Evolutionary conservation across 2,113 vertebrate species (phyloP), one percentile per base, ranked within the genome.

Genomic region (Gallinago jamesoni): DNA sequence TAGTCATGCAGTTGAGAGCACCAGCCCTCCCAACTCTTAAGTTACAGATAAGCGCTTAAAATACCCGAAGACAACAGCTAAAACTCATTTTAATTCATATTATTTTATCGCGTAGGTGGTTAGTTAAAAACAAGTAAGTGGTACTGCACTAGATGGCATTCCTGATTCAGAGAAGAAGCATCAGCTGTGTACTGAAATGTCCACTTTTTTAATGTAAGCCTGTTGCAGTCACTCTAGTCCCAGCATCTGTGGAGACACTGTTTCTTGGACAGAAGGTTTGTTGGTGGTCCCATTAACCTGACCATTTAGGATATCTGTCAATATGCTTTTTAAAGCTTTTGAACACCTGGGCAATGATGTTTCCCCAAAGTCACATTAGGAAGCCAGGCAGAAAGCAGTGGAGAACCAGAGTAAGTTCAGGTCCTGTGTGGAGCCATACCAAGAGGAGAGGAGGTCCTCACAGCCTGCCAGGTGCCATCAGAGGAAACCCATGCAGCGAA

Each of bases 361-460:
- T 56, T 30, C 28, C 24, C 64, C 55, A 17, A 30, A 68, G 33
- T 25, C 68, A 48, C 0, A 12, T 12, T 25, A 84, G 59, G 77
- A 73, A 93, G 53, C 3, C 39, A 47, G 25, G 68, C 68, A 73
- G 73, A 84, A 77, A 77, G 45, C 13, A 23, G 8, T 6, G 2
- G 39, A 80, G 87, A 76, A 18, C 3, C 10, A 23, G 5, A 0
- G 57, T 4, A 39, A 64, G 76, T 27, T 41, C 35, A 11, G 57
- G 57, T 57, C 10, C 53, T 23, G 43, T 0, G 0, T 55, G 80
- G 63, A 41, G n/a, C 43, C 0, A 0, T 64, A 72, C 90, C 80
- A 94, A 73, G 87, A 47, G n/a, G 27, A 50, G 62, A 86, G n/a
- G 75, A 94, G 63, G 77, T 64, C 92, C 84, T 73, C 22, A 4